Evolutionary conservation across 2,113 vertebrate species (phyloP), one percentile per base, ranked within the genome.

Genomic region (Vulpes vulpes): DNA sequence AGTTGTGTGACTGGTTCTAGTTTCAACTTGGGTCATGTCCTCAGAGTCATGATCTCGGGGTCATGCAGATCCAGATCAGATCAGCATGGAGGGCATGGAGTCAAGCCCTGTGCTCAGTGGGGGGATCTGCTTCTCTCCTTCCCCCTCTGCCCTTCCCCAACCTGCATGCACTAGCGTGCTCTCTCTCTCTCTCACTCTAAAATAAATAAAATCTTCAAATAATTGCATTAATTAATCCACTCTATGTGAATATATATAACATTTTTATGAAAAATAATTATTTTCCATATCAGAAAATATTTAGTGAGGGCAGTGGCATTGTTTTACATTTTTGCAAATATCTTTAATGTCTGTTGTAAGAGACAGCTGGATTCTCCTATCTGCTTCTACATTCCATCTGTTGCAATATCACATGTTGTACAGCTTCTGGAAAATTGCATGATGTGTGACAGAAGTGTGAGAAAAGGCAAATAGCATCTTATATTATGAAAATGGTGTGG

Each of bases 201-300:
- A 60, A 23, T 59, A 59, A 59, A 59, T 60, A 60, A 89, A 91
- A 64, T 64, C 35, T 84, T 92, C 74, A 32, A 11, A 62, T 93
- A 93, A 91, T 79, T 87, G 65, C 12, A 64, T 74, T 25, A 76
- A 76, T 30, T 74, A 92, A 64, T 16, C 5, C 53, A 89, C 64
- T 86, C 3, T 85, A 78, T 89, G 60, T 59, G 67, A 91, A 55
- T 64, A 84, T 57, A 64, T 12, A 14, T 60, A 67, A 35, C 12
- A 69, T 93, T 95, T 94, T 57, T 38, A 69, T 76, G 51, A 65
- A 95, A 94, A 87, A 92, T 19, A 83, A 67, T 91, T 65, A 71
- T 69, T 95, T 97, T 78, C 51, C 30, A 51, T 49, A 19, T 20
- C 76, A 60, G 87, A 64, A 96, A 96, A 71, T 82, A 76, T 67